Base-by-base conservation (phyloP, 1,140 invertebrate genomes). In the Drosophila saltans region DNA sequence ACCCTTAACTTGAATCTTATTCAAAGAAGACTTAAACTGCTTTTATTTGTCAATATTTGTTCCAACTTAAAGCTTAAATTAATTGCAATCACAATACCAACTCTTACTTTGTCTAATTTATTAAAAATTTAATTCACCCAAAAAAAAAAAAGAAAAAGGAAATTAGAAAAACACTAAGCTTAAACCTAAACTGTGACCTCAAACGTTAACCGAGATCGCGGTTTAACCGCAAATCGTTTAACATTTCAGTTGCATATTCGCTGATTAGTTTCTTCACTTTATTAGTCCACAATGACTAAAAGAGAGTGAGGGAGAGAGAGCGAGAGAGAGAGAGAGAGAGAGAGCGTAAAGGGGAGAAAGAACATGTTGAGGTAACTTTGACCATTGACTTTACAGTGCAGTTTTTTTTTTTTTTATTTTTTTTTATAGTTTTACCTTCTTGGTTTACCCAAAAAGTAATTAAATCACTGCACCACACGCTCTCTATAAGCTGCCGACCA, bases 391-490 rank as follows among this genome's bases (percentile, higher is more conserved):
- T 11, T 30, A 64, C 30, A 45, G 28, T 48, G 28, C 28, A 3
- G 2, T 30, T 4, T 36, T 36, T 36, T 36, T 36, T 36, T 36
- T 36, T 1, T 36, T 36, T 36, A 1, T 1, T 36, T 4, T 36
- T 55, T 59, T 72, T 36, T 28, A 41, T 33, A 52, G 57, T 63
- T 41, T 59, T 61, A 60, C 48, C 24, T 67, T 61, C 40, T 48
- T 65, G 45, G 45, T 52, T 52, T 26, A 52, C 45, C 45, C 21
- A 28, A 62, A 78, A 66, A 70, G 70, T 70, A 80, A 74, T 77
- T 70, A 76, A 82, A 83, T 70, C 69, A 79, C 67, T 70, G 57
- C 69, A 56, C 72, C 66, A 78, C 72, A 75, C 66, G 66, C 63
- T 41, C 41, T 36, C 3, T 36, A 36, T 36, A 36, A 36, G 33